phyloP scores from a whole-genome alignment of 2,113 vertebrate genomes.

The Nothoprocta perdicaria region DNA sequence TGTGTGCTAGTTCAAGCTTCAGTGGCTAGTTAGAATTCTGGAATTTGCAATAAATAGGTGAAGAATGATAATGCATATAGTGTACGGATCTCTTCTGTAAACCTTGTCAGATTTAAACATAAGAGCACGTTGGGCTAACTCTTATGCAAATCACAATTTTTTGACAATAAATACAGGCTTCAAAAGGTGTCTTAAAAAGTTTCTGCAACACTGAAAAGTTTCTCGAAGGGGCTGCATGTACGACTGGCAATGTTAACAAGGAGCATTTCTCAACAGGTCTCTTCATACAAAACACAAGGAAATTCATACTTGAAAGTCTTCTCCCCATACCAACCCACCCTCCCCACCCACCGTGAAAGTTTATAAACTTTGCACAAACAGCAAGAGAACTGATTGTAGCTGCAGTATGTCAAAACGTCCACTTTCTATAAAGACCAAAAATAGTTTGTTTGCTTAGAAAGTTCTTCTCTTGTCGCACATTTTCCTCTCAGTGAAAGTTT shows the following conservation, averaged over 20 bases:
- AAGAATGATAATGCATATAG: constrained; percentile 58
- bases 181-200: constrained; percentile 65
- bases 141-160: constrained; percentile 48
- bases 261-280: constrained; percentile 55
- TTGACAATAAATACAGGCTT: constrained; percentile 75
- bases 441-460: constrained; percentile 58
- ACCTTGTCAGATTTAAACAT: constrained; percentile 43
- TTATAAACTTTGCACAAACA: constrained; percentile 71
- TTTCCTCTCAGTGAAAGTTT: background rate
- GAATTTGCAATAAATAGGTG: constrained; percentile 78
- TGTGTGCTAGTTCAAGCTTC: constrained; percentile 75
- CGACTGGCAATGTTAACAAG: constrained; percentile 46
- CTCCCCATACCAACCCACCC: constrained; percentile 21
- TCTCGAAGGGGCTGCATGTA: constrained; percentile 62
- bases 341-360: constrained; percentile 6
- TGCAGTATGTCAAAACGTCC: constrained; percentile 65
- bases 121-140: constrained; percentile 6
- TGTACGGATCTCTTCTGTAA: constrained; percentile 69
- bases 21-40: constrained; percentile 65
- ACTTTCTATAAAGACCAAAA: constrained; percentile 63
- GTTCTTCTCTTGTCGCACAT: background rate
- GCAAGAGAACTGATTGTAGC: constrained; percentile 69
- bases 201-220: constrained; percentile 48
- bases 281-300: constrained; percentile 68
- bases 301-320: constrained; percentile 49